phyloP scores from a whole-genome alignment of 1,140 invertebrate species.

The Drosophila serrata region DNA sequence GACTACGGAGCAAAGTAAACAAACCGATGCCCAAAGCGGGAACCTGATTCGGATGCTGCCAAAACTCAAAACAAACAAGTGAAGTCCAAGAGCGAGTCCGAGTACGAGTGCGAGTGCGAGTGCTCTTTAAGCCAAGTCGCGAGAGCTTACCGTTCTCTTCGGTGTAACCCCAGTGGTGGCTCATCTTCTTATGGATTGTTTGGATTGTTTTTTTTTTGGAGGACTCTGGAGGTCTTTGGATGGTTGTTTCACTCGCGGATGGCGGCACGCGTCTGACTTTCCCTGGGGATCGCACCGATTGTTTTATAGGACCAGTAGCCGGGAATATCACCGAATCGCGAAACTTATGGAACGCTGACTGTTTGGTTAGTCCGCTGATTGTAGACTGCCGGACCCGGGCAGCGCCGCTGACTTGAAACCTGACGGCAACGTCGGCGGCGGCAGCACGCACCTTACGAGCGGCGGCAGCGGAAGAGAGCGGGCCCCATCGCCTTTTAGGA shows the following conservation, averaged over 20 bases:
- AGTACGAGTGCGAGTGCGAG: not conserved
- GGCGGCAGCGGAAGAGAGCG: slow-evolving; percentile 30
- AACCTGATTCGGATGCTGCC: slow-evolving; percentile 35
- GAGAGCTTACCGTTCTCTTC: slow-evolving; percentile 77
- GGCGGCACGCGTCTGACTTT: slow-evolving; percentile 61
- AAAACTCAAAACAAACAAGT: slow-evolving; percentile 30
- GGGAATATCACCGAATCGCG: slow-evolving; percentile 28
- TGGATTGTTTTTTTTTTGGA: not conserved
- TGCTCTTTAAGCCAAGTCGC: slow-evolving; percentile 3
- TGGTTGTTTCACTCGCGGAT: slow-evolving; percentile 57
- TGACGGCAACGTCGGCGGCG: slow-evolving; percentile 19
- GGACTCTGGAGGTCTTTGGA: slow-evolving; percentile 19
- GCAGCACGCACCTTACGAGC: slow-evolving; percentile 64
- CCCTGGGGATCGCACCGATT: slow-evolving; percentile 31
- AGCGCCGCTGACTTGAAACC: slow-evolving; percentile 62
- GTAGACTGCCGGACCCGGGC: slow-evolving; percentile 69
- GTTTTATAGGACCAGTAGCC: slow-evolving; percentile 56
- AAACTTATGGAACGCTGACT: slow-evolving; percentile 43
- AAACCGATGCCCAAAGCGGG: slow-evolving; percentile 39
- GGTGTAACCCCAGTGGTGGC: slow-evolving; percentile 83
- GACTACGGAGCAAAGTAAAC: slow-evolving; percentile 41
- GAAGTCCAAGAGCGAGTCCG: not conserved
- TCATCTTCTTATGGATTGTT: slow-evolving; percentile 61
- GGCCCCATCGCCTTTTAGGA: slow-evolving; percentile 1
- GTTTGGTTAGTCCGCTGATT: slow-evolving; percentile 67